Conservation (phyloP, 2,888 invertebrate genomes). For the Tinea trinotella region DNA sequence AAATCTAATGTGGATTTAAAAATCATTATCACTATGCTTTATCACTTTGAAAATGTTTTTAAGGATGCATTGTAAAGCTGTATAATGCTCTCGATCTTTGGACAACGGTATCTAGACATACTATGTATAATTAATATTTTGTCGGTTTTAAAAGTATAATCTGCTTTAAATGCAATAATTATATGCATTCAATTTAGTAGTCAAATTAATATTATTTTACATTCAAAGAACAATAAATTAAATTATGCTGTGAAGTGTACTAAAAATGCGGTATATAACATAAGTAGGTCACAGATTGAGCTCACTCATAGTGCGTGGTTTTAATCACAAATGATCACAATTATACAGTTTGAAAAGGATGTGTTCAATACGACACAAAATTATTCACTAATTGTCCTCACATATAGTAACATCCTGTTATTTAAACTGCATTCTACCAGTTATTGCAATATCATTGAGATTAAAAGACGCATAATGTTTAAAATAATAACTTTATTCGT, state of each 20-base stretch:
- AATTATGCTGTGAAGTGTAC: conserved; percentile 6
- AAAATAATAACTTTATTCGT: background rate
- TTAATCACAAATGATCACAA: conserved; percentile 38
- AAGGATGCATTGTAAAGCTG: too few relatives aligned
- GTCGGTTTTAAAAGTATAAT: too few relatives aligned
- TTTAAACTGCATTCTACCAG: conserved; percentile 9
- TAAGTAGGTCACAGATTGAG: conserved; percentile 11
- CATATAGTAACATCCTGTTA: conserved; percentile 48
- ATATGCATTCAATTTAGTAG: too few relatives aligned
- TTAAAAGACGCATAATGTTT: background rate
- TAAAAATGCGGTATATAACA: conserved; percentile 1
- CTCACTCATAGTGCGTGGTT: conserved; percentile 18
- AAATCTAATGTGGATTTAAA: too few relatives aligned
- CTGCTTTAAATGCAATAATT: too few relatives aligned
- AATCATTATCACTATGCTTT: too few relatives aligned
- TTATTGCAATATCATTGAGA: background rate
- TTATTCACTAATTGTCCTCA: conserved; percentile 40
- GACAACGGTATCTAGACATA: too few relatives aligned
- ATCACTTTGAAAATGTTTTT: too few relatives aligned
- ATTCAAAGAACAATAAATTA: background rate
- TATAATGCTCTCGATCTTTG: too few relatives aligned
- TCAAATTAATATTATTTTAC: too few relatives aligned
- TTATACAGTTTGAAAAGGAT: conserved; percentile 28
- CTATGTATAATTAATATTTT: too few relatives aligned
- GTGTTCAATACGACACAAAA: conserved; percentile 35